phyloP scores from a whole-genome alignment of 2,888 invertebrate species.

The Parasteatoda lunata region DNA sequence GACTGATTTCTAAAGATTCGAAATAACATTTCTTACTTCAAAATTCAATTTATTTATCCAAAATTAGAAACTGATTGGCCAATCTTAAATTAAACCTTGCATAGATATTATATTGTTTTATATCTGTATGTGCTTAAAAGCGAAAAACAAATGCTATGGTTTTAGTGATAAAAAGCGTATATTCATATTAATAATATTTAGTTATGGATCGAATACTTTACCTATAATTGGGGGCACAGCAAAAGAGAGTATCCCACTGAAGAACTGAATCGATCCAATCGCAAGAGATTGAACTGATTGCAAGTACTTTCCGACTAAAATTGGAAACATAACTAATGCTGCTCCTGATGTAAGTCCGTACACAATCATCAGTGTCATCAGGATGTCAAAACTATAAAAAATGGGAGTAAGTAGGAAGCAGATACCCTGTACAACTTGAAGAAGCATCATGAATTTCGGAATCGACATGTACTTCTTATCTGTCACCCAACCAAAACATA shows the following conservation, averaged over 20 bases:
- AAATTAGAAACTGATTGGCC: no score
- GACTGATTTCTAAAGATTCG: no score
- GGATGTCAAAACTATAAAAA: conserved; percentile 4
- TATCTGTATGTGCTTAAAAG: no score
- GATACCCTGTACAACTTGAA: conserved; percentile 32
- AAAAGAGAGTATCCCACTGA: conserved; percentile 19
- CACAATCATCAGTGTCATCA: conserved; percentile 22
- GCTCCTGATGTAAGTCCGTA: conserved; percentile 36
- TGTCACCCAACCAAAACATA: conserved; percentile 45
- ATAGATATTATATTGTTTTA: no score
- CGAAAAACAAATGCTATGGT: no score
- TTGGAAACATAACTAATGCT: conserved; percentile 33
- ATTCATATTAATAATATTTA: no score
- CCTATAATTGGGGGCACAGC: conserved; percentile 38
- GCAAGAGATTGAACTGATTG: conserved; percentile 42
- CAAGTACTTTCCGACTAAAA: conserved; percentile 37
- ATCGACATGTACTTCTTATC: conserved; percentile 27
- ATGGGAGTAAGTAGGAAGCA: conserved; percentile 14
- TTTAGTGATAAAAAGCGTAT: not conserved
- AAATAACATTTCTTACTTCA: no score
- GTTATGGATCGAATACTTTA: not conserved
- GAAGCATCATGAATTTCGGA: conserved; percentile 27
- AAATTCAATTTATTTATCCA: not conserved
- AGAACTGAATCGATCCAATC: conserved; percentile 27
- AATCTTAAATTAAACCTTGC: no score